Evolutionary conservation across 2,797 vertebrate genomes (phyloP).

Genomic region (Danio tinwini): DNA sequence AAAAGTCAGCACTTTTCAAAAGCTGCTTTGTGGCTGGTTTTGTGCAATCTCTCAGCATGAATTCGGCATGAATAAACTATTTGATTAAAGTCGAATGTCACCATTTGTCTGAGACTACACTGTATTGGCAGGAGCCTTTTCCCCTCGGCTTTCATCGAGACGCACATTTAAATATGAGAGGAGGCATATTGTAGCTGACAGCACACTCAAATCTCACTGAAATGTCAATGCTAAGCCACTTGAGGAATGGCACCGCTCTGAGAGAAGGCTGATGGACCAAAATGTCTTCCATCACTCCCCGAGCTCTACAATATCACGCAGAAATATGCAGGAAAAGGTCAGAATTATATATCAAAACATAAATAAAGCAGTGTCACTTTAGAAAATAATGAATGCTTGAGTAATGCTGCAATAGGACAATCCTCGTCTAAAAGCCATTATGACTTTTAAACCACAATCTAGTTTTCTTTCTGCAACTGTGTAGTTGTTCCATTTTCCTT

Average conservation of each 20-base stretch:
- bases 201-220: conserved; percentile 66
- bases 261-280: conserved; percentile 52
- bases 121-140: conserved; percentile 51
- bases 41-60: conserved; percentile 55
- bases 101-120: conserved; percentile 63
- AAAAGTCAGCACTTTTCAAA: conserved; percentile 63
- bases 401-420: conserved; percentile 3
- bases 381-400: conserved; percentile 23
- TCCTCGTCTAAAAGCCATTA: conserved; percentile 30
- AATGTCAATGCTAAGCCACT: conserved; percentile 71
- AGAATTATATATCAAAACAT: conserved; percentile 67
- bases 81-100: conserved; percentile 68
- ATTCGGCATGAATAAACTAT: conserved; percentile 61
- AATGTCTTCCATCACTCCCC: conserved; percentile 65
- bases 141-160: conserved; percentile 57
- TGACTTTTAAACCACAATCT: conserved; percentile 29
- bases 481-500: conserved; percentile 7
- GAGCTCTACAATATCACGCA: conserved; percentile 67
- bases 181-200: conserved; percentile 71
- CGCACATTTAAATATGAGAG: conserved; percentile 65
- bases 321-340: conserved; percentile 69
- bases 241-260: conserved; percentile 54
- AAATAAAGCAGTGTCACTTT: conserved; percentile 59
- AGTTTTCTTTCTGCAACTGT: conserved; percentile 7
- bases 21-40: conserved; percentile 51